Evolutionary conservation across 35 echinoderm and acorn worm genomes (phyloP), one percentile per base, ranked within the genome.

Genomic region (Strongylocentrotus purpuratus): DNA sequence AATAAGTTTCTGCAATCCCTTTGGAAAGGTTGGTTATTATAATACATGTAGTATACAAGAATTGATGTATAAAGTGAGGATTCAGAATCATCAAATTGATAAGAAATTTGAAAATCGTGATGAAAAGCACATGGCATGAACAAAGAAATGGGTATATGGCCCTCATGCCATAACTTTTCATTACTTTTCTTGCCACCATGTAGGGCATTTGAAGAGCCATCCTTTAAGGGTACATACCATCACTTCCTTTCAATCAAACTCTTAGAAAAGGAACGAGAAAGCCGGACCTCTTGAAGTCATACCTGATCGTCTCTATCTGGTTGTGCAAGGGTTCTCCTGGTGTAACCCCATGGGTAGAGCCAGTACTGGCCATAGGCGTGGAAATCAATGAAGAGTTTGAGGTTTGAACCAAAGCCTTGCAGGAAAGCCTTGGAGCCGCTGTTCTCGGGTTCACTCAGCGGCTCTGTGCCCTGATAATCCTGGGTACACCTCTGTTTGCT

Each of bases 281-380:
- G 35, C 35, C 35, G 3, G 35, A 41, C 35, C 35, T 41, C 52
- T 17, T 59, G 52, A 45, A 35, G 33, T 58, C 88, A 41, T 95
- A 96, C 96, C 94, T 95, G 96, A 2, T 95, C 32, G 32, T 94
- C 86, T 95, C 86, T 87, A 32, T 96, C 96, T 41, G 94, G 96
- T 20, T 86, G 86, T 11, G 87, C 87, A 47, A 32, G 32, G 85
- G 33, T 17, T 52, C 94, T 52, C 32, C 94, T 31, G 94, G 70
- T 92, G 87, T 96, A 95, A 32, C 96, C 96, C 96, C 96, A 96
- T 22, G 96, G 96, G 85, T 94, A 95, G 89, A 96, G 58, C 96
- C 96, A 96, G 88, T 95, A 96, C 58, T 90, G 94, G 15, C 96
- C 96, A 59, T 96, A 96, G 61, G 89, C 93, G 45, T 96, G 96